phyloP scores from a whole-genome alignment of 2,797 vertebrate genomes.

The Tolypeutes matacus region DNA sequence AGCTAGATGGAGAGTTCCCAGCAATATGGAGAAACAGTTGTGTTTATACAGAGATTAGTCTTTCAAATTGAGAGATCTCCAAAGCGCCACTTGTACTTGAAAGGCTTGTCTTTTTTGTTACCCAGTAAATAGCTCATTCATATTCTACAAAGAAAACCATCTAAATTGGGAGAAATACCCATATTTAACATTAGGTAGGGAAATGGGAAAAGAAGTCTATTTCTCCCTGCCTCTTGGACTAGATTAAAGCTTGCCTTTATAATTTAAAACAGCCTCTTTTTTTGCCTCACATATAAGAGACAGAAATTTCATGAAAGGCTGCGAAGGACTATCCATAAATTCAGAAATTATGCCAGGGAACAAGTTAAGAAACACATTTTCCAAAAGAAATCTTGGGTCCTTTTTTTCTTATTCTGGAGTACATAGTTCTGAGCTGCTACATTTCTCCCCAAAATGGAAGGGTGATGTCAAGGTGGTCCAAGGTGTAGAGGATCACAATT shows the following conservation, averaged over 20 bases:
- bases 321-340: slow-evolving; percentile 80
- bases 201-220: slow-evolving; percentile 66
- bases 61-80: slow-evolving; percentile 84
- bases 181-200: slow-evolving; percentile 79
- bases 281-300: slow-evolving; percentile 67
- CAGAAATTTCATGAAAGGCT: slow-evolving; percentile 76
- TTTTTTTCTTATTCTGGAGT: slow-evolving; percentile 58
- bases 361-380: slow-evolving; percentile 68
- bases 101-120: slow-evolving; percentile 82
- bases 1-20: slow-evolving; percentile 80
- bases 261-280: slow-evolving; percentile 71
- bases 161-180: slow-evolving; percentile 81
- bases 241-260: slow-evolving; percentile 81
- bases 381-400: slow-evolving; percentile 44
- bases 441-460: neutral
- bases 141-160: slow-evolving; percentile 85
- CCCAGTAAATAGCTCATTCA: slow-evolving; percentile 85
- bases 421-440: slow-evolving; percentile 70
- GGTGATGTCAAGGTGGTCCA: neutral
- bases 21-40: slow-evolving; percentile 86
- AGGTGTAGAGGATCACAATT: neutral
- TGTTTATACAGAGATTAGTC: slow-evolving; percentile 82
- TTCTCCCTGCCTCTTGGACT: slow-evolving; percentile 79
- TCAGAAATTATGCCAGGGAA: slow-evolving; percentile 81
- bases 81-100: slow-evolving; percentile 85